Conservation (phyloP, 64 coral and sea anemone genomes). For the Actinia equina region DNA sequence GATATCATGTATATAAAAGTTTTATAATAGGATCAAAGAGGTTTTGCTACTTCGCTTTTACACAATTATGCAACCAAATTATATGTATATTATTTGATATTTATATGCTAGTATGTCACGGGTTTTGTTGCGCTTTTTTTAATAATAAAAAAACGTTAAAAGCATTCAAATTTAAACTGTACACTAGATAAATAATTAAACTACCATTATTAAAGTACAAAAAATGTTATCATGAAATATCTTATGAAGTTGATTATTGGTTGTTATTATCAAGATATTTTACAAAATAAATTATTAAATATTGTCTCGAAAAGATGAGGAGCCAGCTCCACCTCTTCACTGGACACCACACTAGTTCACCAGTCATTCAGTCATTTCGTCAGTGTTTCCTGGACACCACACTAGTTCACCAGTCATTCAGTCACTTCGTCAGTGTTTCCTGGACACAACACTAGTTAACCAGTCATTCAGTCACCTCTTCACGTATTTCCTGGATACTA, state of each 20-base stretch:
- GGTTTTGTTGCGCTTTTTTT: neutral
- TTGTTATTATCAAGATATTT: neutral
- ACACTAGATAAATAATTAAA: neutral
- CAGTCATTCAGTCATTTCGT: neutral
- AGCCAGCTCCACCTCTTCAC: neutral
- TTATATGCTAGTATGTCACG: neutral
- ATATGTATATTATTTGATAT: neutral
- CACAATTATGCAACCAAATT: neutral
- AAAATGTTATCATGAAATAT: neutral
- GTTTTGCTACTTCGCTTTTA: neutral
- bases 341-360: neutral
- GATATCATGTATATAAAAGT: neutral
- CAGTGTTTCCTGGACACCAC: neutral
- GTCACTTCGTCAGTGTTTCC: neutral
- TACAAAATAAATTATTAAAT: neutral
- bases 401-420: neutral
- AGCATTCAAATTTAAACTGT: neutral
- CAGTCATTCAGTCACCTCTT: neutral
- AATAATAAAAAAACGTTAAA: neutral
- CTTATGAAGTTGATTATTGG: neutral
- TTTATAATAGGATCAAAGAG: neutral
- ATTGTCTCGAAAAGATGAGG: neutral
- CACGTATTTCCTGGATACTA: neutral
- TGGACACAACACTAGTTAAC: neutral
- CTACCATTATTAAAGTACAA: neutral